Evolutionary conservation across 2,888 invertebrate genomes (phyloP), one percentile per base, ranked within the genome.

Genomic region (Drosophila parthenogenetica): DNA sequence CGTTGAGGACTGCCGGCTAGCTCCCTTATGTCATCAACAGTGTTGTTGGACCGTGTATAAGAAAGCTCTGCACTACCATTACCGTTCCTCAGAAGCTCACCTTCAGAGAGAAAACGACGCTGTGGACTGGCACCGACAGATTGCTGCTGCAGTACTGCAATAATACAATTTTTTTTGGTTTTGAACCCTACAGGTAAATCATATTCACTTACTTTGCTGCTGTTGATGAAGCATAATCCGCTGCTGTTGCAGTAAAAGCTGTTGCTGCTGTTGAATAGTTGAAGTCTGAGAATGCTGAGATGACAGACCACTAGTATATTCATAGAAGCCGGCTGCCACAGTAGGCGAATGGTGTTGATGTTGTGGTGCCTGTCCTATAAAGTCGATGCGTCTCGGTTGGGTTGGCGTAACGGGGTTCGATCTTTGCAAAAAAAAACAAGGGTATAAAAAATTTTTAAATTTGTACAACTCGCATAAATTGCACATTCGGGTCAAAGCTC

Each of bases 361-460:
- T 16, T 88, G 91, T 14, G 74, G 88, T 75, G 84, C 93, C 91
- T 91, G 91, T 88, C 96, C 95, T 92, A 97, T 97, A 93, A 97
- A 97, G 93, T 97, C 97, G 66, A 97, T 97, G 82, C 97, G 94
- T 90, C 97, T 94, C 86, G 96, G 96, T 94, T 96, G 96, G 90
- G 97, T 97, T 89, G 97, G 97, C 90, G 97, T 97, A 92, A 97
- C 97, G 89, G 97, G 97, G 93, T 97, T 97, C 87, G 97, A 97
- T 95, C 97, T 97, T 95, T 54, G 73, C 40, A 55, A 43, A 32
- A 5, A 32, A 14, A 39, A 48, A n/a, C n/a, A n/a, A n/a, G n/a
- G n/a, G n/a, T n/a, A n/a, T n/a, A n/a, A n/a, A n/a, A n/a, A n/a
- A n/a, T n/a, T n/a, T n/a, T n/a, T n/a, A n/a, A n/a, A n/a, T n/a